phyloP scores from a whole-genome alignment of 2,888 invertebrate genomes.

The Marasmarcha lunaedactyla region DNA sequence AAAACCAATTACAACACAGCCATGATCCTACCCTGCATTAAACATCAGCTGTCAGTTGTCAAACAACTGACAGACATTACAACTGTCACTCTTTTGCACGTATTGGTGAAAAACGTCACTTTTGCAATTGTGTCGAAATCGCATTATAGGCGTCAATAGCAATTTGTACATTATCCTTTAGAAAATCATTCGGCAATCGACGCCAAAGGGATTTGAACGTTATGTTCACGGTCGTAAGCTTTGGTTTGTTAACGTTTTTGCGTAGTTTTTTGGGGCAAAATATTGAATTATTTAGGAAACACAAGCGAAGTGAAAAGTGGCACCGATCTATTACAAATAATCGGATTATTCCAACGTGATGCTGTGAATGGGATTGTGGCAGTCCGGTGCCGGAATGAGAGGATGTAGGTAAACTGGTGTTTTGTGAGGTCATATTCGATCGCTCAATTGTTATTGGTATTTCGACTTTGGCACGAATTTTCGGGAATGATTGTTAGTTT shows the following conservation, averaged over 20 bases:
- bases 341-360: conserved; percentile 49
- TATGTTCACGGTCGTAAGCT: too few species aligned
- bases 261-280: conserved; percentile 13
- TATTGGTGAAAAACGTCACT: conserved; percentile 24
- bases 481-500: too few species aligned
- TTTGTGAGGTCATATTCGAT: conserved; percentile 6
- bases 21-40: background rate
- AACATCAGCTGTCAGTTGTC: conserved; percentile 19
- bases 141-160: conserved; percentile 26
- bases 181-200: conserved; percentile 7
- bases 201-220: conserved; percentile 7
- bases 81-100: conserved; percentile 14
- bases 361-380: conserved; percentile 37
- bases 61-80: conserved; percentile 16
- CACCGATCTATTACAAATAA: conserved; percentile 55
- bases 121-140: conserved; percentile 24
- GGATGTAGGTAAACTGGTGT: conserved; percentile 10
- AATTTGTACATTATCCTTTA: conserved; percentile 22
- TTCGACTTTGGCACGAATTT: too few species aligned
- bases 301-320: conserved; percentile 38
- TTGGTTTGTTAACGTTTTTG: too few species aligned
- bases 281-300: conserved; percentile 25
- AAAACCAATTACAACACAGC: background rate
- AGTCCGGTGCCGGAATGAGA: conserved; percentile 17
- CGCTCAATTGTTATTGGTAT: background rate